Evolutionary conservation across 1,140 invertebrate species (phyloP).

Genomic region (Dufourea novaeangliae): DNA sequence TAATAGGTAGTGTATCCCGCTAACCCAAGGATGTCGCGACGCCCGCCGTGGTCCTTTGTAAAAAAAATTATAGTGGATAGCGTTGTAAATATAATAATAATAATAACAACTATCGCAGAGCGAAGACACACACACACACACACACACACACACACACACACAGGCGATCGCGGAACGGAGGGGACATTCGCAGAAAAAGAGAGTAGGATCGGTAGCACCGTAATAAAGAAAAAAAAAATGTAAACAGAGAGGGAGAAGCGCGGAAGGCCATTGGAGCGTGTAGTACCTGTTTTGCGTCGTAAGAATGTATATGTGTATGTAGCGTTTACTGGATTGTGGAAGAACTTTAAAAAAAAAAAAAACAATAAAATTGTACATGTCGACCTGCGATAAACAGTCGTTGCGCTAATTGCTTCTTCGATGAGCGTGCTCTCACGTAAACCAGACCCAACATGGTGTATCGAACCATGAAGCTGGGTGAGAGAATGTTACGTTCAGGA

Average conservation of each 20-base stretch:
- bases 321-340: constrained; percentile 38
- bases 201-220: constrained; percentile 22
- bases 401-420: neutral
- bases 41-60: constrained; percentile 27
- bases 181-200: too few species aligned
- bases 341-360: too few species aligned
- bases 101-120: constrained; percentile 18
- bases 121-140: too few species aligned
- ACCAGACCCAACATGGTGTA: too few species aligned
- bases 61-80: constrained; percentile 44
- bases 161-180: neutral
- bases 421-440: neutral
- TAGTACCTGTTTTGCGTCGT: constrained; percentile 71
- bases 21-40: neutral
- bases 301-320: constrained; percentile 48
- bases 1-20: too few species aligned
- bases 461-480: neutral
- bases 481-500: neutral
- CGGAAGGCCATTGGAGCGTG: constrained; percentile 24
- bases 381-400: constrained; percentile 48
- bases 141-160: too few species aligned
- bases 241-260: neutral
- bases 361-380: constrained; percentile 46
- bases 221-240: neutral
- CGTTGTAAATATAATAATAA: constrained; percentile 41